These are phyloP conservation scores for Plutomurus gul DNA, from an alignment of 1,140 invertebrate species.

Conservation along the genomic window DNA sequence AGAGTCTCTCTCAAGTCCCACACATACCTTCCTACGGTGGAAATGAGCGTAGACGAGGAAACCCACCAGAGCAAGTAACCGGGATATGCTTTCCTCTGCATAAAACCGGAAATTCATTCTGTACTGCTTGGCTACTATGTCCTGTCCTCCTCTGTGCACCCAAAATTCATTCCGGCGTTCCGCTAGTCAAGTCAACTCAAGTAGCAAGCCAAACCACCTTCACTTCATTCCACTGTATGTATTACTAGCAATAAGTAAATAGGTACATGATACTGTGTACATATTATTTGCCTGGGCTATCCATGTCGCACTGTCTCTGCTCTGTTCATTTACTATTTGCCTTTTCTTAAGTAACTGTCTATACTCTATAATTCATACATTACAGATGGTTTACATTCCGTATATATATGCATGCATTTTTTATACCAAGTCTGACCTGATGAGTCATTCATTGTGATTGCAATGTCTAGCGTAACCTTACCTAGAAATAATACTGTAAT, in stretches of 20 bases:
- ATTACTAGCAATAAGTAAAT: no score
- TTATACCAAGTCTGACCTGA: neutral
- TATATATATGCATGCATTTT: neutral
- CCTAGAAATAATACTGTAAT: no score
- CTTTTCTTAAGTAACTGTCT: neutral
- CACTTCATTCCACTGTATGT: neutral
- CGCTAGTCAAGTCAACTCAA: slow-evolving; percentile 6
- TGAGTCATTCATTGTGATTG: slow-evolving; percentile 26
- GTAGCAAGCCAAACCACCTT: neutral
- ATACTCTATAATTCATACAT: neutral
- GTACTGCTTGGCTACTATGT: neutral
- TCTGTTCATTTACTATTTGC: neutral
- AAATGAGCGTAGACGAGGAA: neutral
- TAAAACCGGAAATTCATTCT: slow-evolving; percentile 29
- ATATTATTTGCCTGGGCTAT: no score
- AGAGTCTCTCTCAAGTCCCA: slow-evolving; percentile 13
- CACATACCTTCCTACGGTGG: neutral
- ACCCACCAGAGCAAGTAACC: slow-evolving; percentile 14
- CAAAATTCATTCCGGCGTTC: slow-evolving; percentile 23
- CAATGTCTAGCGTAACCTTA: no score
- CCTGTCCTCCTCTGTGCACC: neutral
- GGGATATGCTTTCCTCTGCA: slow-evolving; percentile 9
- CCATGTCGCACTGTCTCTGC: no score
- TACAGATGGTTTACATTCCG: neutral
- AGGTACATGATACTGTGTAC: no score